Conservation (phyloP, 2,113 vertebrate species). For the Sinosuthora webbiana region DNA sequence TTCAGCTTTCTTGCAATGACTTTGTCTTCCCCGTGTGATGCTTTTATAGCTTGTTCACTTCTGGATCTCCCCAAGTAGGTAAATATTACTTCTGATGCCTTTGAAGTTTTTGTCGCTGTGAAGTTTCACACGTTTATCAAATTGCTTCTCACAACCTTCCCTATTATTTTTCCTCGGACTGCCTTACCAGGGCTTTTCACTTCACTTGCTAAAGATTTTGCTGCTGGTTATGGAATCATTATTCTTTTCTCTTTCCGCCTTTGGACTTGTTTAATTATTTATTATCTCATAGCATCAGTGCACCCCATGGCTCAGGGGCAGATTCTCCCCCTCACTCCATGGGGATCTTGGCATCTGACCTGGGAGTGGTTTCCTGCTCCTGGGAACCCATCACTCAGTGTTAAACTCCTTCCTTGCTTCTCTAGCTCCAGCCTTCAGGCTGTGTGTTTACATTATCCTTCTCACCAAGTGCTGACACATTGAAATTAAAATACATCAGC, state of each 20-base stretch:
- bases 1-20: neutral
- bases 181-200: neutral
- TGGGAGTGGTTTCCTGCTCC: neutral
- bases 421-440: neutral
- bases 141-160: neutral
- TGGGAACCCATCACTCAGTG: neutral
- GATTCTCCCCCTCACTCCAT: neutral
- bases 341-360: neutral
- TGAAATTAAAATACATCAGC: neutral
- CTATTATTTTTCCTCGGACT: neutral
- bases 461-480: neutral
- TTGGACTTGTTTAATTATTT: neutral
- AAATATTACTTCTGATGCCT: neutral
- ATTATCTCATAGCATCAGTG: neutral
- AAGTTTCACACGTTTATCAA: neutral
- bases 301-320: neutral
- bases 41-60: neutral
- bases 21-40: neutral
- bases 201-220: neutral
- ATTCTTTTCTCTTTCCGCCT: neutral
- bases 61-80: neutral
- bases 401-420: neutral
- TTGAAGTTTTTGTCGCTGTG: neutral
- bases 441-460: neutral
- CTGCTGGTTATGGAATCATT: neutral